Evolutionary conservation across 1,140 invertebrate genomes (phyloP).

Genomic region (Brachionus paranguensis): DNA sequence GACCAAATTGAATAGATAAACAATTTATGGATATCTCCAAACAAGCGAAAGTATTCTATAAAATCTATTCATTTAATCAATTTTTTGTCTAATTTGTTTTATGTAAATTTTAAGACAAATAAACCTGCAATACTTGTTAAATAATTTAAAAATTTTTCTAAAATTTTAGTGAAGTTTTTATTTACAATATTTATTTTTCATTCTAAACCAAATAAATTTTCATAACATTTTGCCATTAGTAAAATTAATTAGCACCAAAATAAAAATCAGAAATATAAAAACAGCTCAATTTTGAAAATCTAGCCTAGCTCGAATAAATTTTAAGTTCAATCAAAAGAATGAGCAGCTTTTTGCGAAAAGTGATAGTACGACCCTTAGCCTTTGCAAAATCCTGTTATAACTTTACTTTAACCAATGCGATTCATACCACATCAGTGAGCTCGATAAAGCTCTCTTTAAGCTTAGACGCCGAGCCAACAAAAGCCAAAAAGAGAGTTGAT

Average conservation of each 20-base stretch:
- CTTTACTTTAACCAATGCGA: neutral
- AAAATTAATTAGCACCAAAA: neutral
- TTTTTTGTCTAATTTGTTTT: neutral
- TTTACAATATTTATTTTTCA: neutral
- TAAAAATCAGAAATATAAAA: neutral
- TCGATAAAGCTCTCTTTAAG: neutral
- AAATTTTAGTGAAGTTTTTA: neutral
- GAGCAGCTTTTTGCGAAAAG: slow-evolving; percentile 4
- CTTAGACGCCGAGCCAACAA: neutral
- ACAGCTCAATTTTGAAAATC: neutral
- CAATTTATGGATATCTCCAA: too few relatives aligned
- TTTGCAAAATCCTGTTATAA: neutral
- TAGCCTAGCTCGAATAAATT: neutral
- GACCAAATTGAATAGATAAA: too few relatives aligned
- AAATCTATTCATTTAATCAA: too few relatives aligned
- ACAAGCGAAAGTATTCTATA: too few relatives aligned
- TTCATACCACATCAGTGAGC: neutral
- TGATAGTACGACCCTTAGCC: neutral
- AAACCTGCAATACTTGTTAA: neutral
- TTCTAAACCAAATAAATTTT: slow-evolving; percentile 11
- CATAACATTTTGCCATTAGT: neutral
- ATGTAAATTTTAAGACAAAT: neutral
- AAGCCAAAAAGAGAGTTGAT: slow-evolving; percentile 32
- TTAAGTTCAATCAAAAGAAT: neutral
- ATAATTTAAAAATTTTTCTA: neutral